Evolutionary conservation across 2,797 vertebrate genomes (phyloP), one percentile per base, ranked within the genome.

Genomic region (Galagoides demidoff): DNA sequence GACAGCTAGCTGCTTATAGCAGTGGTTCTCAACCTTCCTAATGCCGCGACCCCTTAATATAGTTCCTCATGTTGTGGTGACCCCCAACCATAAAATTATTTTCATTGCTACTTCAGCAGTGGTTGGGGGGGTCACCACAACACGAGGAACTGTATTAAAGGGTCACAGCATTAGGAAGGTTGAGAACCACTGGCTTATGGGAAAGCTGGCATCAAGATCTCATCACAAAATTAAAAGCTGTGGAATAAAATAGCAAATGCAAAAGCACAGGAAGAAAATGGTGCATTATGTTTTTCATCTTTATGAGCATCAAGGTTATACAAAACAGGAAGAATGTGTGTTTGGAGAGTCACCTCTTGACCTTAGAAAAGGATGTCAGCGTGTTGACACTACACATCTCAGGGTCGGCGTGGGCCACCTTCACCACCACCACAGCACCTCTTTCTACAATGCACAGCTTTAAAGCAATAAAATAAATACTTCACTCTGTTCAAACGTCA

Each of bases 381-480:
- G 25, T 73, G 85, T 43, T 74, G 31, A 83, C 39, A 37, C 2
- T 5, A n/a, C 39, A 37, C 0, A 66, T 34, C 70, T 73, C 14
- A 23, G 71, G 76, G 20, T 66, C n/a, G 55, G 29, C 23, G n/a
- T 27, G 37, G 14, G n/a, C 57, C 63, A 27, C 34, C 43, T 13
- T 6, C 91, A 73, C 43, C 52, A 20, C 19, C 52, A 34, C 16
- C 43, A 7, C 22, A 20, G 39, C 39, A 17, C 16, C 49, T 39
- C 45, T 22, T 34, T 87, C 88, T 94, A 89, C 93, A 81, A 73
- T 3, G 7, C 34, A 14, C 25, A 87, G 86, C 94, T 97, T 96
- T 92, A 94, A 96, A 95, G 95, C 85, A 91, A 34, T 45, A 83
- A n/a, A 93, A 95, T 96, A 97, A 96, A 96, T 94, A 97, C 97